Base-by-base conservation (phyloP, 2,888 invertebrate genomes). In the Fragum whitleyi region DNA sequence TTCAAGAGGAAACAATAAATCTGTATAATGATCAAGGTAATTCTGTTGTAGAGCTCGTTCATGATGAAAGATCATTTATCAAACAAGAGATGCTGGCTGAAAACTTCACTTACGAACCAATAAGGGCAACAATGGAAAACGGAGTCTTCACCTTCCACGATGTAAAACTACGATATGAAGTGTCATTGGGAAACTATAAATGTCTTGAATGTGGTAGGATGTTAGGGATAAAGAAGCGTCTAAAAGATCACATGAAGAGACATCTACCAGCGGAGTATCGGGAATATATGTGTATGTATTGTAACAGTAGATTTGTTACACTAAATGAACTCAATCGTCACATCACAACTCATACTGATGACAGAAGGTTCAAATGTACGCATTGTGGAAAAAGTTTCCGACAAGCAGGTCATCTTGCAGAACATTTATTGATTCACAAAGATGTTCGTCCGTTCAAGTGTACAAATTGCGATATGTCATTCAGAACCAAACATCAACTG, bases 371-470 rank as follows among this genome's bases (percentile, higher is more conserved):
- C 47, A 69, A 55, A 28, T 85, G 85, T 59, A 71, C 71, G 21
- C 19, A 47, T 7, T 85, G 85, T 77, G 69, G 59, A 0, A 85
- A 85, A 67, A 69, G 47, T n/a, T 85, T 85, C 55, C 69, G 72
- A 21, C 85, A 85, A 62, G 61, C 77, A 39, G 85, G 85, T 7
- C 85, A 85, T 69, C 42, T 85, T 11, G 14, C 57, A 0, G 75
- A 78, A 26, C 85, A 85, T 55, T 14, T 42, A 7, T 42, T 59
- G 9, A 62, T 74, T 23, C 85, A 85, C 47, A 61, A 69, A 1
- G 77, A 79, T 9, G 7, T 69, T 5, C 79, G 77, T 32, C 77
- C 79, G 0, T 77, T 62, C 42, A 11, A 21, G 3, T 85, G 85
- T 67, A 42, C 29, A 0, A 21, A 59, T 2, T 84, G 84, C 26